These are phyloP conservation scores for Phengaris alcon DNA, from an alignment of 2,888 invertebrate species.

Conservation along the genomic window DNA sequence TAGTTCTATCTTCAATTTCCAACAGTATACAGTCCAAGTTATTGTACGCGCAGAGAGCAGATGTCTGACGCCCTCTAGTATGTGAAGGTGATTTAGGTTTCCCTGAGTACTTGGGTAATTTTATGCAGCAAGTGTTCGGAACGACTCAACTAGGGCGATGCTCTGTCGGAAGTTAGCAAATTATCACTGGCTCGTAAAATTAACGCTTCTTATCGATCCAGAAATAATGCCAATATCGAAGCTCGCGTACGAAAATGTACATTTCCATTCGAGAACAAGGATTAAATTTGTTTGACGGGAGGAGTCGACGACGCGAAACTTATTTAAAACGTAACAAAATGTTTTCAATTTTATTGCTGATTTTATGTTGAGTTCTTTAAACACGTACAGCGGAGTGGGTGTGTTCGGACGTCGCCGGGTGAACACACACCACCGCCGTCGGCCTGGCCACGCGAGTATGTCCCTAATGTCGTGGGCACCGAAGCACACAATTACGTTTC, in stretches of 20 bases:
- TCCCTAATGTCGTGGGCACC: slow-evolving; percentile 51
- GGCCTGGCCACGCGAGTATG: slow-evolving; percentile 49
- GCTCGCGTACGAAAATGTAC: slow-evolving; percentile 54
- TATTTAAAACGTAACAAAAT: slow-evolving; percentile 79
- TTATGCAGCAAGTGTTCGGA: slow-evolving; percentile 70
- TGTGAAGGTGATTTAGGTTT: slow-evolving; percentile 38
- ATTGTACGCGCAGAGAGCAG: slow-evolving; percentile 9
- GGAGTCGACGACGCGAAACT: slow-evolving; percentile 58
- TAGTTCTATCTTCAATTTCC: background rate
- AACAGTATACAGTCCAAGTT: background rate
- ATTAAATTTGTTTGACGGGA: slow-evolving; percentile 56
- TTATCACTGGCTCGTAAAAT: slow-evolving; percentile 79
- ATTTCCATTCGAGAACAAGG: slow-evolving; percentile 53
- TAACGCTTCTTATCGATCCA: slow-evolving; percentile 78
- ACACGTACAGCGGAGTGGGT: slow-evolving; percentile 65
- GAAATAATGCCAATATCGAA: slow-evolving; percentile 66
- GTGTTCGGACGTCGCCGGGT: slow-evolving; percentile 55
- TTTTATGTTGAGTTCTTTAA: slow-evolving; percentile 78
- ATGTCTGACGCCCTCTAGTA: slow-evolving; percentile 26
- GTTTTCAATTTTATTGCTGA: slow-evolving; percentile 79
- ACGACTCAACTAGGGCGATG: slow-evolving; percentile 74
- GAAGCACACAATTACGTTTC: slow-evolving; percentile 58
- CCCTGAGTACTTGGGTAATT: slow-evolving; percentile 55
- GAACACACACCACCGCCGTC: slow-evolving; percentile 56
- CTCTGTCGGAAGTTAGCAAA: slow-evolving; percentile 79